Evolutionary conservation across 1,140 invertebrate genomes (phyloP), one percentile per base, ranked within the genome.

Genomic region (Drosophila ogumai): DNA sequence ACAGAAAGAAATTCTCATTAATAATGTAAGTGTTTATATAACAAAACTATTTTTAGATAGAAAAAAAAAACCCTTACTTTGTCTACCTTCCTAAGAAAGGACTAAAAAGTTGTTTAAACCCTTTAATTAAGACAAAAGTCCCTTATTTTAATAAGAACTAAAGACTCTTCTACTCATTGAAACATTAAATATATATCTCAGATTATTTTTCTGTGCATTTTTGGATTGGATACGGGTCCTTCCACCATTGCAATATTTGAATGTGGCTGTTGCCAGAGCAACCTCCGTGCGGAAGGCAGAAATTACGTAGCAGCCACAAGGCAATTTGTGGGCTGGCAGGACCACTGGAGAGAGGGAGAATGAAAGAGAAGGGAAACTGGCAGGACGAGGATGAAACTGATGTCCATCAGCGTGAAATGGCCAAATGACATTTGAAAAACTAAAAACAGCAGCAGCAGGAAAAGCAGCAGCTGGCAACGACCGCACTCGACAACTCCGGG

Each of bases 361-460:
- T 0, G 31, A 17, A 19, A 10, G 34, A 3, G n/a, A 0, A 10
- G 15, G 8, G n/a, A 6, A 34, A 6, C 47, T 31, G 12, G 10
- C n/a, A 34, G 60, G 9, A 28, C 10, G 52, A 10, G 25, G 15
- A 43, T 10, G 10, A 34, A 44, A 46, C 49, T 68, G 72, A 69
- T 87, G 82, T 87, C 82, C 82, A 88, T 87, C 82, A 87, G 76
- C 76, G 67, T 88, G 84, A 87, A 87, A 88, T 88, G 76, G 72
- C 72, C 79, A 75, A 87, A 77, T 82, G 82, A 88, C 85, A 84
- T 90, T 90, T 84, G 75, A 77, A 88, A 77, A 85, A 87, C 80
- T 88, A 88, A 82, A 87, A 87, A 87, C 72, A 78, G 80, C 82
- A 80, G 64, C 72, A 78, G 79, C 75, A 79, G 60, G 81, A 61